These are phyloP conservation scores for Yponomeuta cagnagella DNA, from an alignment of 2,888 invertebrate species.

Conservation along the genomic window DNA sequence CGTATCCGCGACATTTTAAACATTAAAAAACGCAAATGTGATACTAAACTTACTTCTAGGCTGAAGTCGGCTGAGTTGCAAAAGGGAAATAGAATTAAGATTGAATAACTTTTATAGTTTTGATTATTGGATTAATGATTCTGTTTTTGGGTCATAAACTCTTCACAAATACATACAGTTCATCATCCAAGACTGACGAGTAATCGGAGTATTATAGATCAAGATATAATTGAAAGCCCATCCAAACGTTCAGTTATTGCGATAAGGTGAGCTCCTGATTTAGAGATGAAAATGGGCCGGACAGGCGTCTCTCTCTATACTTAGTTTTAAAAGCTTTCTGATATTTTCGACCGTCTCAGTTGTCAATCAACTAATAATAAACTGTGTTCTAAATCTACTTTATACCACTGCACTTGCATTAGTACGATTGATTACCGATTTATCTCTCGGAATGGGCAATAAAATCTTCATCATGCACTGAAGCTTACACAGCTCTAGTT, in stretches of 20 bases:
- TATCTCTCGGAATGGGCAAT: conserved; percentile 1
- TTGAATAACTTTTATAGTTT: background rate
- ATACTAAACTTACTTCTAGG: background rate
- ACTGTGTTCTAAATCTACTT: background rate
- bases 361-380: background rate
- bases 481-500: conserved; percentile 1
- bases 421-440: conserved; percentile 8
- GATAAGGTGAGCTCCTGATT: background rate
- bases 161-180: background rate
- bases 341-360: background rate
- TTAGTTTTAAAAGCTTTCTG: background rate
- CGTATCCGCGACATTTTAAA: background rate
- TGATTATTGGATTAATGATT: background rate
- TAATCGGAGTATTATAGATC: conserved; percentile 4
- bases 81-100: background rate
- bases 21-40: background rate
- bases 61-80: background rate
- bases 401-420: conserved; percentile 9
- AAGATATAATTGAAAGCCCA: conserved; percentile 36
- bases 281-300: background rate
- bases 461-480: background rate
- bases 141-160: background rate
- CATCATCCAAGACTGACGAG: conserved; percentile 10
- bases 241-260: conserved; percentile 30
- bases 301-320: background rate